A percentile compares a stretch with the other conserved stretches of the same genome.
Conservation (phyloP, 2,113 vertebrate species). For the Oplegnathus fasciatus region DNA sequence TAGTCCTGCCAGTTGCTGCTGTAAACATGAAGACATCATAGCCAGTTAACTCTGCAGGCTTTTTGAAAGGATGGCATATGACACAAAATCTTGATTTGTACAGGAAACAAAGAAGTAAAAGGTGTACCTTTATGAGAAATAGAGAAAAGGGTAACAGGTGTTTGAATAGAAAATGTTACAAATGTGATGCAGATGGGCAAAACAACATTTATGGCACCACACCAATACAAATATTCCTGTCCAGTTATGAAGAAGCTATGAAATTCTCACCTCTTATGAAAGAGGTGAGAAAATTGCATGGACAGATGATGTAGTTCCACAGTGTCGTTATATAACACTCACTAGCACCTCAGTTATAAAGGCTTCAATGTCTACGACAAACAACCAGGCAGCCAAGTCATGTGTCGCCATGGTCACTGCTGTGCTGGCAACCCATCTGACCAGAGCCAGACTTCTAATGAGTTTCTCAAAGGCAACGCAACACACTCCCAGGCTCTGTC, state of each 20-base stretch:
- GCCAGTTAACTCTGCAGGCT: slow-evolving; percentile 26
- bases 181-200: slow-evolving; percentile 1
- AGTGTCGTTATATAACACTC: slow-evolving; percentile 50
- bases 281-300: slow-evolving; percentile 32
- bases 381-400: slow-evolving; percentile 43
- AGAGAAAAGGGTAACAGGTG: neutral
- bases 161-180: neutral
- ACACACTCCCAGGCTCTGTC: slow-evolving; percentile 32
- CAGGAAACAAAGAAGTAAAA: neutral
- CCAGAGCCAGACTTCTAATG: slow-evolving; percentile 64
- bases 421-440: slow-evolving; percentile 54
- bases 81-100: slow-evolving; percentile 28
- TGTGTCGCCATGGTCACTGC: slow-evolving; percentile 67
- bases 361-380: slow-evolving; percentile 46
- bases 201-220: slow-evolving; percentile 11
- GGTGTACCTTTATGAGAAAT: neutral
- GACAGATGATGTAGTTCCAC: slow-evolving; percentile 43
- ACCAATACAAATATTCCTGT: slow-evolving; percentile 29
- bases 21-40: slow-evolving; percentile 63
- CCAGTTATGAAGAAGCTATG: slow-evolving; percentile 11
- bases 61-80: slow-evolving; percentile 43
- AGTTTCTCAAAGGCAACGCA: slow-evolving; percentile 54
- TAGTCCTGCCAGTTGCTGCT: slow-evolving; percentile 60
- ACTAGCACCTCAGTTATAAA: slow-evolving; percentile 54
- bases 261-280: slow-evolving; percentile 51